These are phyloP conservation scores for Scaptomyza caliginosa DNA, from an alignment of 2,888 invertebrate species.

Conservation along the genomic window DNA sequence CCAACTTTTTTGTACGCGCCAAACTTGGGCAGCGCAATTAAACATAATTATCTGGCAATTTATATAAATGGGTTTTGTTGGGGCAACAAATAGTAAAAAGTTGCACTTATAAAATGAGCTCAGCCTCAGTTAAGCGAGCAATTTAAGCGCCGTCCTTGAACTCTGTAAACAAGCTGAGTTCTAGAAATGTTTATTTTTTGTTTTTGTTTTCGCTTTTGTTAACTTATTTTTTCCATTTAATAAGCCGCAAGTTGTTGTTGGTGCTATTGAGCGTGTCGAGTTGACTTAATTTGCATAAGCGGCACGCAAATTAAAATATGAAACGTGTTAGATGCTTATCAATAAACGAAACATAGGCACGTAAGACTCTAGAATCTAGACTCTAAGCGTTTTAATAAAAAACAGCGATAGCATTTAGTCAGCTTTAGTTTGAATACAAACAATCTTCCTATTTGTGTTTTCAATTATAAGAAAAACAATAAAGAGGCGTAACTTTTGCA, in stretches of 20 bases:
- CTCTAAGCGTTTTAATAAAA: slow-evolving; percentile 1
- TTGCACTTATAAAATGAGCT: slow-evolving; percentile 20
- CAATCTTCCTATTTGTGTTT: slow-evolving; percentile 18
- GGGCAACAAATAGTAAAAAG: not conserved
- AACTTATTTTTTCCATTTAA: slow-evolving; percentile 29
- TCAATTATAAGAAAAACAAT: not conserved
- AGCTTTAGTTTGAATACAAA: slow-evolving; percentile 10
- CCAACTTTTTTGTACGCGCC: slow-evolving; percentile 1
- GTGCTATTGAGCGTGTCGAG: slow-evolving; percentile 51
- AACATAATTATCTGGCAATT: slow-evolving; percentile 35
- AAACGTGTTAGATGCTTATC: slow-evolving; percentile 77
- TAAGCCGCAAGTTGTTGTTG: slow-evolving; percentile 6
- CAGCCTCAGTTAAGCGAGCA: slow-evolving; percentile 9
- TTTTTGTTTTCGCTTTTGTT: slow-evolving; percentile 24
- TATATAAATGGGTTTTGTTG: not conserved
- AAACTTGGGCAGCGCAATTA: slow-evolving; percentile 20
- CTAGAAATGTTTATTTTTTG: slow-evolving; percentile 17
- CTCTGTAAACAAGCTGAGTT: slow-evolving; percentile 32
- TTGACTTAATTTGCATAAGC: slow-evolving; percentile 64
- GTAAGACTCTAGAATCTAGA: slow-evolving; percentile 21
- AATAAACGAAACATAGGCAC: slow-evolving; percentile 52
- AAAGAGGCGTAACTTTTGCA: not conserved
- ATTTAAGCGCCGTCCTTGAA: slow-evolving; percentile 51
- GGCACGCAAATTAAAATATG: slow-evolving; percentile 69
- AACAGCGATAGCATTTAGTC: slow-evolving; percentile 14